Base-by-base conservation (phyloP, 1,140 invertebrate genomes). In the Zelostemma sp. region DNA sequence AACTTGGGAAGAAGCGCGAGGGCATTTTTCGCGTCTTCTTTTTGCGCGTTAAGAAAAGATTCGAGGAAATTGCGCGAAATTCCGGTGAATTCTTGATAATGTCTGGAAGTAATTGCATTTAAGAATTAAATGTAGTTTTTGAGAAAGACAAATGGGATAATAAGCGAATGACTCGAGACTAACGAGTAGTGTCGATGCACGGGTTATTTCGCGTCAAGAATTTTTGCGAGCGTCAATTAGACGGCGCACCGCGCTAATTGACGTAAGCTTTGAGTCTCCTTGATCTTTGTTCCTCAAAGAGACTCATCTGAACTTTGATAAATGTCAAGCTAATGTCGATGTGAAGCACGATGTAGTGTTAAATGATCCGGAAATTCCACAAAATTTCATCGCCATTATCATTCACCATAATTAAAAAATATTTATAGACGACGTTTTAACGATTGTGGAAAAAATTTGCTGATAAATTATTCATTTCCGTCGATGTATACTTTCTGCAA, bases 241-340 rank as follows among this genome's bases (percentile, higher is more conserved):
- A 28, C 46, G 19, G 19, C 21, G 43, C 6, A 17, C 1, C n/a
- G 19, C 43, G 19, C 46, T 48, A 48, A 48, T 48, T 48, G 19
- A 48, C 46, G 2, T n/a, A 6, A 17, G 40, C 40, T 6, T 43
- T 16, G 40, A n/a, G 21, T 17, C 18, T 48, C 21, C 46, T 48
- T 48, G 19, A 48, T 48, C 46, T 48, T 48, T 50, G 28, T 9
- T 35, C 15, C 28, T 15, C 28, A 50, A 50, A 50, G 48, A 12
- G 12, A 3, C 28, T 5, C 48, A 17, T 50, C 8, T 50, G 31
- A 50, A 50, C 48, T 50, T 50, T 48, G 46, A 48, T 25, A 35
- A 50, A 50, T 50, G 48, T 50, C 48, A 50, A 35, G 21, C 25
- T 50, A 50, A 48, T 48, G 46, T 48, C 46, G 46, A 35, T 50